Base-by-base conservation (phyloP, 1,140 invertebrate genomes). In the Drosophila sucinea region DNA sequence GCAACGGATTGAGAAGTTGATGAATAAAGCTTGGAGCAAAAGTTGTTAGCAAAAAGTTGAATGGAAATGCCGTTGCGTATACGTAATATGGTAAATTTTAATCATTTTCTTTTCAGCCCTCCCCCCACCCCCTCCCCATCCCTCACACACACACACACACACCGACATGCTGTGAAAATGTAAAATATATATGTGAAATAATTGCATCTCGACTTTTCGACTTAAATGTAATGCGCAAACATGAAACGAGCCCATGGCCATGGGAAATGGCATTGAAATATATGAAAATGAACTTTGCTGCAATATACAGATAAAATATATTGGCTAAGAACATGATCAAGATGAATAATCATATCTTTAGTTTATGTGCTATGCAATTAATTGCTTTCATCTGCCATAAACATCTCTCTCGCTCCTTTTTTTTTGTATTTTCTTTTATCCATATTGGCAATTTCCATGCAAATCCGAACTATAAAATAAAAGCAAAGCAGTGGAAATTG, bases 41-140 rank as follows among this genome's bases (percentile, higher is more conserved):
- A 38, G 17, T 33, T 35, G 30, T 33, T 17, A 11, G n/a, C 51
- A 25, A 1, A 35, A 23, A 60, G 61, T 74, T 78, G 66, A 73
- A 79, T 73, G 77, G 70, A 73, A 79, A 77, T 70, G 60, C 47
- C 70, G 70, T 78, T 74, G 75, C 77, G 77, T 78, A 81, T 77
- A 81, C 79, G 73, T 78, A 70, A 40, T 66, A 38, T 72, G 51
- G 54, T 7, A 60, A 54, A 40, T 8, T 33, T 51, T 51, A 51
- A 47, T 72, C 40, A 56, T 62, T 56, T 8, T 5, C 33, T 35
- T 6, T 35, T 6, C 6, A 7, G 11, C n/a, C 17, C 17, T 2
- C 17, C 29, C n/a, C 30, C 11, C 29, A 56, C 29, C 4, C 30
- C 5, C 29, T 32, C 29, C 10, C 30, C 17, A 17, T 17, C 5